A percentile compares a stretch with the other conserved stretches of the same genome.
These are phyloP conservation scores for Zele albiditarsus DNA, from an alignment of 2,888 invertebrate genomes.

Conservation along the genomic window DNA sequence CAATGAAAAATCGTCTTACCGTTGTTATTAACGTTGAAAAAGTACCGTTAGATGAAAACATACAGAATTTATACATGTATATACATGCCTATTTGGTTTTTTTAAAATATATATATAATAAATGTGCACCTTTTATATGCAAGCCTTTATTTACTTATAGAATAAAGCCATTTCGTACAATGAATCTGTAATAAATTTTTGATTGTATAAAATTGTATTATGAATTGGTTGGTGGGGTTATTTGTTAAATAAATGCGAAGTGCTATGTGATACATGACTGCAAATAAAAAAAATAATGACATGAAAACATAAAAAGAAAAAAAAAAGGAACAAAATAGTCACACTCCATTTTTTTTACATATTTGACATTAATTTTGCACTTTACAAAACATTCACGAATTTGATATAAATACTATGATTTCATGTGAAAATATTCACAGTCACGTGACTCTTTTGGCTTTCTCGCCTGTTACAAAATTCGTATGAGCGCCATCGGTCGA, in stretches of 20 bases:
- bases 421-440: constrained; percentile 4
- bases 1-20: constrained; percentile 47
- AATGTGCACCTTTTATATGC: too few species aligned
- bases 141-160: too few species aligned
- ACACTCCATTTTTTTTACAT: background rate
- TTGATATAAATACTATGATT: background rate
- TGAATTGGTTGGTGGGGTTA: too few species aligned
- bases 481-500: constrained; percentile 6
- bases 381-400: background rate
- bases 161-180: too few species aligned
- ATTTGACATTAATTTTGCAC: background rate
- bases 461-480: constrained; percentile 21
- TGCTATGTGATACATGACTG: too few species aligned
- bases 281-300: too few species aligned
- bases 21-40: constrained; percentile 25
- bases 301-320: background rate
- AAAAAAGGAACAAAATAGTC: background rate
- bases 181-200: too few species aligned
- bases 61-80: background rate
- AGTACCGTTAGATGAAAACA: constrained; percentile 32
- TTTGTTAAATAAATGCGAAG: too few species aligned
- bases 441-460: constrained; percentile 4
- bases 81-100: background rate
- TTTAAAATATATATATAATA: background rate
- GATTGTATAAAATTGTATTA: too few species aligned